These are phyloP conservation scores for Phasia obesa DNA, from an alignment of 2,888 invertebrate genomes.

Conservation along the genomic window DNA sequence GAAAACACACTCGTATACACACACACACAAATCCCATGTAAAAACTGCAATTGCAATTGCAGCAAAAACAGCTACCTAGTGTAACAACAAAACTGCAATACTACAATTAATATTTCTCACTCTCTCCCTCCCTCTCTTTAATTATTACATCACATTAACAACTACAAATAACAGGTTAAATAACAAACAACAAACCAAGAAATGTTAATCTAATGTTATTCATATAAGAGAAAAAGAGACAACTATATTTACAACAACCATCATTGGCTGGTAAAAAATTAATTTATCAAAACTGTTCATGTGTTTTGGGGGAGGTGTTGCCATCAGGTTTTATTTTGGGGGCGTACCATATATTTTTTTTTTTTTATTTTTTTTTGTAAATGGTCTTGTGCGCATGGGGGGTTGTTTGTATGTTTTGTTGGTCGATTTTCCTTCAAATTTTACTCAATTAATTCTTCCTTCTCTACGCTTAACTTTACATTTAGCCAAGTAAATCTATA, in stretches of 20 bases:
- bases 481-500: not conserved
- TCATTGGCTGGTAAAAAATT: slow-evolving; percentile 16
- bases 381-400: slow-evolving; percentile 31
- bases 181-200: not conserved
- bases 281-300: not conserved
- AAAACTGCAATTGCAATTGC: slow-evolving; percentile 52
- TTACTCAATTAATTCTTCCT: slow-evolving; percentile 30
- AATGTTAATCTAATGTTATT: not conserved
- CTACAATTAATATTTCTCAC: not conserved
- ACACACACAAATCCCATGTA: not conserved
- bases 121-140: not conserved
- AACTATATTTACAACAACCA: not conserved
- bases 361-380: not conserved
- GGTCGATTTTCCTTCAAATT: not conserved
- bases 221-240: slow-evolving; percentile 22
- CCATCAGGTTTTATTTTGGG: slow-evolving; percentile 29
- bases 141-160: not conserved
- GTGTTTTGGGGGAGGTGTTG: slow-evolving; percentile 33
- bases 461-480: slow-evolving; percentile 11
- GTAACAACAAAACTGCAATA: slow-evolving; percentile 30
- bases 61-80: slow-evolving; percentile 3
- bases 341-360: not conserved
- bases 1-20: not conserved
- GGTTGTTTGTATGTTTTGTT: not conserved
- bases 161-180: slow-evolving; percentile 34